Percentiles rank a stretch among this genome's conserved stretches.
These are phyloP conservation scores for Pseudopodoces humilis DNA, from an alignment of 2,113 vertebrate genomes.

Conservation along the genomic window DNA sequence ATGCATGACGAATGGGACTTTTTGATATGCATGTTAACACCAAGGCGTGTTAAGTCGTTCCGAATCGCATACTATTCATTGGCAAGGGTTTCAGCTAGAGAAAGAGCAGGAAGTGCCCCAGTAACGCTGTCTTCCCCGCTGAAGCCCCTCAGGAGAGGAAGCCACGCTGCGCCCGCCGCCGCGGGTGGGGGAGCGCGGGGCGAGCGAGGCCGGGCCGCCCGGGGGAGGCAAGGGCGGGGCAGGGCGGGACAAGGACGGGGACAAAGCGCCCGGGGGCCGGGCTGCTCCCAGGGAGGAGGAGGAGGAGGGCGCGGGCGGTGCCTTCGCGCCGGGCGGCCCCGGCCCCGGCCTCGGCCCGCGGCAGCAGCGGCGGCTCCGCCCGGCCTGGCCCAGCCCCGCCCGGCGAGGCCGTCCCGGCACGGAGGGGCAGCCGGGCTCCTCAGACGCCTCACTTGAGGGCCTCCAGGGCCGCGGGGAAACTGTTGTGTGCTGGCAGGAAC, in stretches of 20 bases:
- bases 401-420: fast-evolving
- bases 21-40: neutral
- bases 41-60: neutral
- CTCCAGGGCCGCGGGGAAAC: neutral
- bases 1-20: neutral
- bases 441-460: fast-evolving
- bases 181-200: no score
- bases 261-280: neutral
- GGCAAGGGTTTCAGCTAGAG: neutral
- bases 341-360: no score
- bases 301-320: neutral
- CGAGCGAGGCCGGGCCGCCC: neutral
- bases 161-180: fast-evolving
- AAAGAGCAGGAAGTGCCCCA: neutral
- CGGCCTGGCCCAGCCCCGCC: neutral
- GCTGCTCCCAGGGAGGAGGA: neutral
- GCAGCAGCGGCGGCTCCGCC: neutral
- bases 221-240: neutral
- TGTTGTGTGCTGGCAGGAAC: neutral
- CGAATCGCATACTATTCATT: neutral
- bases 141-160: neutral
- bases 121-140: fast-evolving
- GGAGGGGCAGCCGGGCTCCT: fast-evolving
- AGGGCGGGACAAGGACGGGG: neutral
- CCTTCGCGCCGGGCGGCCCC: neutral